Evolutionary conservation across 2,888 invertebrate genomes (phyloP), one percentile per base, ranked within the genome.

Genomic region (Tetanocera ferruginea): DNA sequence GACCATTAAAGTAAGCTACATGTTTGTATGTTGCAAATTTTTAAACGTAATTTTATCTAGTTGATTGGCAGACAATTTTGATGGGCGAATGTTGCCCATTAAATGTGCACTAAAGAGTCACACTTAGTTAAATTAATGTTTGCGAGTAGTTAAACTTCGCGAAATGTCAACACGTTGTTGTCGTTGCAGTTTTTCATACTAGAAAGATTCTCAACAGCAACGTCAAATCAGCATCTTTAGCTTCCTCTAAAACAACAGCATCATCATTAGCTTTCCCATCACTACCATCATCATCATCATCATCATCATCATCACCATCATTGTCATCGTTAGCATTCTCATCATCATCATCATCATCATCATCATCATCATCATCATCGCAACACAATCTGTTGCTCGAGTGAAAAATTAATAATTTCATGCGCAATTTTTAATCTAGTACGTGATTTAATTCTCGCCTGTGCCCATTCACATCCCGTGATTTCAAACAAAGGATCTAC

Each of bases 351-450:
- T 37, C 11, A 49, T 5, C 9, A 23, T 17, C n/a, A 17, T 28
- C 31, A 62, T 1, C 31, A 62, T 52, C 37, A 57, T 43, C 52
- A 23, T 52, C 49, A 55, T 43, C 23, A 37, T 25, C n/a, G 31
- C 9, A 62, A 64, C 55, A 67, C 66, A 74, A 55, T 80, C 73
- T 78, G 73, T 77, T 74, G 78, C 81, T 79, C 77, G 77, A 79
- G 82, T 82, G 82, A 82, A 83, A 83, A 84, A 87, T 85, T 88
- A 86, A 85, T 88, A 88, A 89, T 88, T 88, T 88, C 86, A 89
- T 87, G 89, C 85, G 84, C 88, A 88, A 87, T 88, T 88, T 88
- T 88, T 88, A 88, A 87, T 88, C 88, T 88, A 84, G 88, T 88
- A 88, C 88, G 88, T 88, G 88, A 89, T 88, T 88, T 86, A 88